Evolutionary conservation across 2,113 vertebrate genomes (phyloP).

Genomic region (Eleginops maclovinus): DNA sequence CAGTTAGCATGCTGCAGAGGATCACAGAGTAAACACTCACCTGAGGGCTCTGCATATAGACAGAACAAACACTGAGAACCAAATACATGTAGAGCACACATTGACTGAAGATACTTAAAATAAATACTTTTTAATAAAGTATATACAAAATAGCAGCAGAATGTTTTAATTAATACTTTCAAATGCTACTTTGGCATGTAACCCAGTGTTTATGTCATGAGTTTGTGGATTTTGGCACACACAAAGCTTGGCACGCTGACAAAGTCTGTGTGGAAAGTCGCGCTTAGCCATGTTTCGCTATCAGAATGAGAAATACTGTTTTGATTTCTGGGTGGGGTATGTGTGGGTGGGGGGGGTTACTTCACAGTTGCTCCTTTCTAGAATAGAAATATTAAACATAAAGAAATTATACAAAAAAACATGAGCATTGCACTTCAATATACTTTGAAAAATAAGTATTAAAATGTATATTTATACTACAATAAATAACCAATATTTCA

Average conservation of each 20-base stretch:
- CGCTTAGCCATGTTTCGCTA: no score
- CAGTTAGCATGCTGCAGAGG: neutral
- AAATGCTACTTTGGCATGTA: neutral
- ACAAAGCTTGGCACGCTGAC: neutral
- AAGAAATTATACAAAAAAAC: no score
- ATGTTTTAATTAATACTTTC: neutral
- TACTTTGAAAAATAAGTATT: no score
- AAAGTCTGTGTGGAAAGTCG: neutral
- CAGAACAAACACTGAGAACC: constrained; percentile 24
- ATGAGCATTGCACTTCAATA: no score
- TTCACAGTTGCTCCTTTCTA: no score
- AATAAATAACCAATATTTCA: no score
- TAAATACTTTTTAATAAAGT: neutral
- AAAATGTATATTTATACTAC: no score
- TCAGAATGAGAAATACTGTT: no score
- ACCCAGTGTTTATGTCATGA: neutral
- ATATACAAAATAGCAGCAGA: neutral
- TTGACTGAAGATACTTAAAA: neutral
- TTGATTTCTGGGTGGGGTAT: no score
- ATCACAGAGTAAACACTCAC: constrained; percentile 30
- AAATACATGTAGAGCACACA: constrained; percentile 17
- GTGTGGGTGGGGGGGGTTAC: no score
- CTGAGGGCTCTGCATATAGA: constrained; percentile 22
- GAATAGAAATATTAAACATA: no score
- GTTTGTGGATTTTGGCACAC: neutral